Evolutionary conservation across 2,888 invertebrate species (phyloP).

Genomic region (Metallyticus violacea): DNA sequence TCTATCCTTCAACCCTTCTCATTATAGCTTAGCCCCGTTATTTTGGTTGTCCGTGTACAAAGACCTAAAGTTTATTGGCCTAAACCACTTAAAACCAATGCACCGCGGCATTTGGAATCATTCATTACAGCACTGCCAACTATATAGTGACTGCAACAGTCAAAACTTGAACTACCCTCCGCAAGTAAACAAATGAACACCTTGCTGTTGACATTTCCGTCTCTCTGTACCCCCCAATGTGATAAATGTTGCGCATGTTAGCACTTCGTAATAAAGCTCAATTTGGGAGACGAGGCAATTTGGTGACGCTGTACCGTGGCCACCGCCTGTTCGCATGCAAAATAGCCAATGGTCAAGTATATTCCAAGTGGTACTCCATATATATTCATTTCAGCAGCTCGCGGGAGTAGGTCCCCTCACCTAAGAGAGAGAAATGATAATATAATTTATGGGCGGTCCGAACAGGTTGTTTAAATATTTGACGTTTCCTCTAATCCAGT

Average conservation of each 20-base stretch:
- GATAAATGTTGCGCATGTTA: conserved; percentile 8
- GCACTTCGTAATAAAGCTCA: conserved; percentile 15
- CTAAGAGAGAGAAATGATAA: not conserved
- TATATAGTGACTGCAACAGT: not conserved
- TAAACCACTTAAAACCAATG: not conserved
- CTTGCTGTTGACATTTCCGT: not conserved
- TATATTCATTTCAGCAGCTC: not conserved
- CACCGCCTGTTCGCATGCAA: not conserved
- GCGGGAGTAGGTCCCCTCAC: not conserved
- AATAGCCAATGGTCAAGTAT: not conserved
- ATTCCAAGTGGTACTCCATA: not conserved
- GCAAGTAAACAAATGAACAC: conserved; percentile 10
- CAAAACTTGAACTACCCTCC: too few species aligned
- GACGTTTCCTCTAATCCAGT: not conserved
- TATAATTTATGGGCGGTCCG: not conserved
- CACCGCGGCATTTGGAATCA: not conserved
- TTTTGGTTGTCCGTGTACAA: not conserved
- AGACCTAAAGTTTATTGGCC: not conserved
- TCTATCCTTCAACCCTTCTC: too few species aligned
- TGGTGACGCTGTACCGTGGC: not conserved
- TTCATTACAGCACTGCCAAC: not conserved
- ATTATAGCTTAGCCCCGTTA: not conserved
- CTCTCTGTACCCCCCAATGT: not conserved
- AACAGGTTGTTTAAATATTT: not conserved
- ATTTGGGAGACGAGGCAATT: conserved; percentile 8